Percentiles rank a stretch among this genome's conserved stretches.
Conservation (phyloP, 2,797 vertebrate species). For the Clarias platycephalus region DNA sequence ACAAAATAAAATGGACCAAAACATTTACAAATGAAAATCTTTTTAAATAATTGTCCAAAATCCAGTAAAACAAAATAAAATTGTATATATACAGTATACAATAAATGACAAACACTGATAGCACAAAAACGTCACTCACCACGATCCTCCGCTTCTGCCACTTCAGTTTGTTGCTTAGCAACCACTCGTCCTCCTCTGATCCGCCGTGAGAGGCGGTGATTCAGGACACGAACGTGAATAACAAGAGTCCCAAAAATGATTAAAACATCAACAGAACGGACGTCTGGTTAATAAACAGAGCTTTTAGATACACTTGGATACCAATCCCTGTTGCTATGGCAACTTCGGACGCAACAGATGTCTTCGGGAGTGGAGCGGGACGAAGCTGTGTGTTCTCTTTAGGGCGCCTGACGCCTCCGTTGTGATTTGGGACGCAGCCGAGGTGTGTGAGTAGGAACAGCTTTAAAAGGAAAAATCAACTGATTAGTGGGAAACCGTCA, state of each 20-base stretch:
- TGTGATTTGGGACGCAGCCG: neutral
- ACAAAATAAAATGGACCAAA: too few species aligned
- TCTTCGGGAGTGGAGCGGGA: neutral
- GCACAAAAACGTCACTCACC: conserved; percentile 19
- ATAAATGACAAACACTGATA: neutral
- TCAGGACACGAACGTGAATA: neutral
- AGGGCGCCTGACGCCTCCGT: conserved; percentile 11
- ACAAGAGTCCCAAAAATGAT: neutral
- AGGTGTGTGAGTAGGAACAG: neutral
- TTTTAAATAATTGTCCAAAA: too few species aligned
- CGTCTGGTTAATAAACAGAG: neutral
- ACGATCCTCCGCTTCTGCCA: neutral
- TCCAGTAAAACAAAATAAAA: too few species aligned
- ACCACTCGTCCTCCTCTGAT: conserved; percentile 18
- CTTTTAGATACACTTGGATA: neutral
- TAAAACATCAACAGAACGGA: neutral
- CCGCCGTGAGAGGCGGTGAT: neutral
- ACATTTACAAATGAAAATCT: too few species aligned
- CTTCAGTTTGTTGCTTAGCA: conserved; percentile 51
- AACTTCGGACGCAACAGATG: neutral
- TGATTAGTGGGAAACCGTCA: neutral
- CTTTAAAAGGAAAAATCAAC: neutral
- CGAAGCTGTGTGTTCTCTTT: neutral
- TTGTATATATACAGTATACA: too few species aligned
- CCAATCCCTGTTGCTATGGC: neutral